These are phyloP conservation scores for Vombatus ursinus DNA, from an alignment of 2,113 vertebrate genomes.

Conservation along the genomic window DNA sequence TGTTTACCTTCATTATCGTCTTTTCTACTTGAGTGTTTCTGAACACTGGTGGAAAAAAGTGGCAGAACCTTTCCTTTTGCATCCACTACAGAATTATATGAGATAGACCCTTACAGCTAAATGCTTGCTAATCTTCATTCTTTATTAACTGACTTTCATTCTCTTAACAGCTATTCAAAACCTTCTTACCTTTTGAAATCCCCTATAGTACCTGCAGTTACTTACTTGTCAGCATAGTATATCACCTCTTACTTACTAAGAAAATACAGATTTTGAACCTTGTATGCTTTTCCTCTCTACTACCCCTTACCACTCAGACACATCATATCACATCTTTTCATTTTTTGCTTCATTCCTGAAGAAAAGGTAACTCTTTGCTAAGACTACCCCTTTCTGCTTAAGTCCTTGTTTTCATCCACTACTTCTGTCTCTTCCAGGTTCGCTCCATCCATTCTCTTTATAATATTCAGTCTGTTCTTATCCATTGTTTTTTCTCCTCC, in stretches of 20 bases:
- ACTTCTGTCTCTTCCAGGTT: background rate
- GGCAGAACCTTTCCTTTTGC: no score
- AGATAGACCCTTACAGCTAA: background rate
- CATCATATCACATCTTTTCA: background rate
- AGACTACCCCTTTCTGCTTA: background rate
- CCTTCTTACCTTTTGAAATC: background rate
- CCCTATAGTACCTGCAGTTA: background rate
- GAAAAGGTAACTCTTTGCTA: background rate
- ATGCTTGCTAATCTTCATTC: background rate
- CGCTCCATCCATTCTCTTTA: background rate
- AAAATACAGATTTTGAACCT: background rate
- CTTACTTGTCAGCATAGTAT: background rate
- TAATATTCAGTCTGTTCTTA: background rate
- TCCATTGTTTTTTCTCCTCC: background rate
- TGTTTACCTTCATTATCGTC: background rate
- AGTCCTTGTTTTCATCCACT: background rate
- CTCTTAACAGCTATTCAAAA: background rate
- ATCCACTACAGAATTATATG: background rate
- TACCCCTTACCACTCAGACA: no score
- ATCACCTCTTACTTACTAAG: background rate
- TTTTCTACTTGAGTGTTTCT: background rate
- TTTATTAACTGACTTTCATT: background rate
- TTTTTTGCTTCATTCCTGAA: background rate
- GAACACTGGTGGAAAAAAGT: no score
- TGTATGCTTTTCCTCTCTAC: no score